These are phyloP conservation scores for Myotis brandtii DNA, from an alignment of 2,113 vertebrate genomes.

Conservation along the genomic window DNA sequence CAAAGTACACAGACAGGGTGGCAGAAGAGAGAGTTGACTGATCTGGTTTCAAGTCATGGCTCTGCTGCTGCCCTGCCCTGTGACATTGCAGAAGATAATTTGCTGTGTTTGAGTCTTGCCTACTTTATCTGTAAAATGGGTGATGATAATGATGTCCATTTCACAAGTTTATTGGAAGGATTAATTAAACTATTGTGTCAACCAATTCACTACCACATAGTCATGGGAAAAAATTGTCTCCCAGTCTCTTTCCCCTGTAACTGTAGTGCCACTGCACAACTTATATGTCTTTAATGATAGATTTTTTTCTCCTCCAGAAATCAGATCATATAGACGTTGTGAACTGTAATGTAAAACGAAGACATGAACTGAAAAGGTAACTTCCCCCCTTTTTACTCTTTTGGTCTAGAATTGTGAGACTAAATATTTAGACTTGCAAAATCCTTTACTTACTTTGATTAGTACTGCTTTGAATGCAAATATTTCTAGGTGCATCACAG, in stretches of 20 bases:
- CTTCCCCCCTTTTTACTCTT: constrained; percentile 3
- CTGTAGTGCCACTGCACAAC: not conserved
- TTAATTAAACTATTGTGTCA: constrained; percentile 31
- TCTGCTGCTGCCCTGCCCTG: not conserved
- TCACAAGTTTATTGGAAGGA: not conserved
- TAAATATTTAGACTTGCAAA: not conserved
- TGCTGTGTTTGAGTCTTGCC: not conserved
- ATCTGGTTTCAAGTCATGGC: constrained; percentile 7
- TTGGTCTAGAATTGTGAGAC: constrained; percentile 30
- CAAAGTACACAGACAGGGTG: not conserved
- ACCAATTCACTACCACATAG: not conserved
- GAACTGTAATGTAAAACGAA: constrained; percentile 63
- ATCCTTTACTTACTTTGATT: constrained; percentile 29
- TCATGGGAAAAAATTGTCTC: not conserved
- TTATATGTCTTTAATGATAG: constrained; percentile 48
- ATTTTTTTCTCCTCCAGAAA: constrained; percentile 77
- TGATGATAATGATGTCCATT: not conserved
- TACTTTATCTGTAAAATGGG: constrained; percentile 42
- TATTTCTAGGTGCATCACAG: not conserved
- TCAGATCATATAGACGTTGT: constrained; percentile 69
- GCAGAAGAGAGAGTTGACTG: not conserved
- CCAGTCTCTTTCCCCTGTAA: not conserved
- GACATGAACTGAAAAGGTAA: constrained; percentile 82
- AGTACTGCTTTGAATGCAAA: not conserved
- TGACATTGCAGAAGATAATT: constrained; percentile 8